A percentile compares a stretch with the other conserved stretches of the same genome.
Evolutionary conservation across 2,113 vertebrate genomes (phyloP).

Genomic region (Tauraco erythrolophus): DNA sequence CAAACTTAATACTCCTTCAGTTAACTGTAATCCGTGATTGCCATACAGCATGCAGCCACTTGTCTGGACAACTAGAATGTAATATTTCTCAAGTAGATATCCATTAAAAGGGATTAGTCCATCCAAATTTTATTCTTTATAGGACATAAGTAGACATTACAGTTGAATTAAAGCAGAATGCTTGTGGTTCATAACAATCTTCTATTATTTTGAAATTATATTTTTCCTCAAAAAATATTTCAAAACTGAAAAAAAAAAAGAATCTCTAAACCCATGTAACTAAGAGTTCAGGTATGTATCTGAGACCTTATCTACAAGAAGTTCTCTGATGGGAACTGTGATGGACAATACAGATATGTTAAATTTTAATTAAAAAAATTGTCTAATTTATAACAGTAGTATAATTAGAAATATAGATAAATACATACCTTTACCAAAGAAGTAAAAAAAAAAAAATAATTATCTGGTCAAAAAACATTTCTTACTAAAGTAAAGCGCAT

Average conservation of each 20-base stretch:
- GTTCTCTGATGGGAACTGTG: fast-evolving
- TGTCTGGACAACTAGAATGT: background rate
- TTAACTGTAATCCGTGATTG: background rate
- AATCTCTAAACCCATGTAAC: background rate
- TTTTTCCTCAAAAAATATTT: background rate
- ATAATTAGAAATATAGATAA: background rate
- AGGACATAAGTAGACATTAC: background rate
- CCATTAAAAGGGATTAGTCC: background rate
- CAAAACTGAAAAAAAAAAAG: fast-evolving
- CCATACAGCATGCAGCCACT: background rate
- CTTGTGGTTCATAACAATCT: background rate
- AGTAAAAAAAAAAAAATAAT: background rate
- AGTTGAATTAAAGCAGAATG: background rate
- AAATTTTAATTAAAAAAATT: background rate
- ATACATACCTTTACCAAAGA: background rate
- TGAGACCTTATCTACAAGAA: background rate
- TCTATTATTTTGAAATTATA: background rate
- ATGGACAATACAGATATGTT: background rate
- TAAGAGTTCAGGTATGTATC: background rate
- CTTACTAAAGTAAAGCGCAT: background rate
- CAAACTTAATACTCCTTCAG: background rate
- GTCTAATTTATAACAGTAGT: background rate
- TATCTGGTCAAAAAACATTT: background rate
- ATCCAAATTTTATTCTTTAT: background rate
- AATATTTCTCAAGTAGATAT: background rate